Base-by-base conservation (phyloP, 2,797 vertebrate genomes). In the Betta splendens region DNA sequence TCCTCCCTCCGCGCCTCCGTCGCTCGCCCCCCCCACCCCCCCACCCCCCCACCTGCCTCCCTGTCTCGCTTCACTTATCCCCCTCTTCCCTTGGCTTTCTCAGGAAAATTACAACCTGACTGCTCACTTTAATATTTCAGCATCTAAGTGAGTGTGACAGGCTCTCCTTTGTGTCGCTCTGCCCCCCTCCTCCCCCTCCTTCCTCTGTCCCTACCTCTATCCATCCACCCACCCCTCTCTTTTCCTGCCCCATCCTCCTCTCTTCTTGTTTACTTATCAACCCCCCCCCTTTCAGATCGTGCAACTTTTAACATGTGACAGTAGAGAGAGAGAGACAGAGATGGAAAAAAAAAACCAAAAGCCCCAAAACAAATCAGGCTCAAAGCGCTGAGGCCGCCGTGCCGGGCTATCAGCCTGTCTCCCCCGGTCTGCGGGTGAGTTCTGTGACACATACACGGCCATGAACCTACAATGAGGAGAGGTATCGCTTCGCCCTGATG, bases 21-120 rank as follows among this genome's bases (percentile, higher is more conserved):
- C 78, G 58, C 74, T 63, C 13, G 9, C 31, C 38, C 69, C 68
- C 59, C n/a, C n/a, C n/a, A n/a, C n/a, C n/a, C n/a, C n/a, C n/a
- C n/a, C n/a, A n/a, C n/a, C n/a, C n/a, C n/a, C n/a, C 74, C 54
- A 13, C 69, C 69, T 65, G 73, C 38, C 49, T 40, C 69, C 61
- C 62, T 42, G 79, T 77, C 64, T 77, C 56, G 53, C 81, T 85
- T 82, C 84, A 80, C 81, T 86, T 85, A 87, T 79, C 81, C 80
- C 86, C 80, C 75, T 82, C 75, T 78, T 86, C 86, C 85, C 86
- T 82, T 31, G 57, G 85, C 87, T 90, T 90, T 85, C 87, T 86
- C 84, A 67, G 85, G 90, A 90, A 92, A 93, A 93, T 93, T 92
- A 93, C 86, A 91, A 91, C 91, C 90, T 92, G 89, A 90, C 89